A percentile compares a stretch with the other conserved stretches of the same genome.
These are phyloP conservation scores for Drosophila nigricruria DNA, from an alignment of 2,888 invertebrate genomes.

Conservation along the genomic window DNA sequence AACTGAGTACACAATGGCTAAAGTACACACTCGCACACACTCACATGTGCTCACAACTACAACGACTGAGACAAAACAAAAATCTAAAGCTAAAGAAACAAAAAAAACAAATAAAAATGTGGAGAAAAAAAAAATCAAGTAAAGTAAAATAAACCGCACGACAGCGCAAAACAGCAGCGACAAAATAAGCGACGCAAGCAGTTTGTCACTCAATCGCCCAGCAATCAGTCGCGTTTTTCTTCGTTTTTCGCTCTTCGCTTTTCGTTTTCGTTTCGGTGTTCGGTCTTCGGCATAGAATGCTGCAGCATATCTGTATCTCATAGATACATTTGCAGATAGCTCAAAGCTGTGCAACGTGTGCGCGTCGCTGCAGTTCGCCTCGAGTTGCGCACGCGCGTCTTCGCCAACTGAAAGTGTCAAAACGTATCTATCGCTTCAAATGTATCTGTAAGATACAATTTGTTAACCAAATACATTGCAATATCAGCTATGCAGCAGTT, in stretches of 20 bases:
- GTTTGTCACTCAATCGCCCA: conserved; percentile 77
- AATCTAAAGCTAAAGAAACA: conserved; percentile 48
- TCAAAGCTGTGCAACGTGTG: conserved; percentile 29
- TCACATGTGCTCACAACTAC: conserved; percentile 29
- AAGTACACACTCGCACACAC: conserved; percentile 61
- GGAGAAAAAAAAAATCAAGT: conserved; percentile 35
- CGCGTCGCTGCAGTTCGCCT: conserved; percentile 26
- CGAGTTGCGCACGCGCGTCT: conserved; percentile 47
- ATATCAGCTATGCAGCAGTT: conserved; percentile 14
- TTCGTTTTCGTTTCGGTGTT: neutral
- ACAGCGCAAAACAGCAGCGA: conserved; percentile 62
- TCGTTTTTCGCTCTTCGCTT: neutral
- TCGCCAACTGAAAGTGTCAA: conserved; percentile 28
- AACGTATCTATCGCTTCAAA: conserved; percentile 20
- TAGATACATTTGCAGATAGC: conserved; percentile 10
- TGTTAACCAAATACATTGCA: conserved; percentile 3
- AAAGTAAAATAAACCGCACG: conserved; percentile 74
- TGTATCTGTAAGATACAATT: conserved; percentile 39
- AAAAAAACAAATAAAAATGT: conserved; percentile 22
- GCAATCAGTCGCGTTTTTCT: conserved; percentile 72
- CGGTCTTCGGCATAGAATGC: conserved; percentile 26
- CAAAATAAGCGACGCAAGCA: conserved; percentile 67
- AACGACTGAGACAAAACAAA: conserved; percentile 40
- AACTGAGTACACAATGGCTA: conserved; percentile 76
- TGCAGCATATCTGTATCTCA: conserved; percentile 35